Evolutionary conservation across 2,113 vertebrate species (phyloP).

Genomic region (Ctenomys sociabilis): DNA sequence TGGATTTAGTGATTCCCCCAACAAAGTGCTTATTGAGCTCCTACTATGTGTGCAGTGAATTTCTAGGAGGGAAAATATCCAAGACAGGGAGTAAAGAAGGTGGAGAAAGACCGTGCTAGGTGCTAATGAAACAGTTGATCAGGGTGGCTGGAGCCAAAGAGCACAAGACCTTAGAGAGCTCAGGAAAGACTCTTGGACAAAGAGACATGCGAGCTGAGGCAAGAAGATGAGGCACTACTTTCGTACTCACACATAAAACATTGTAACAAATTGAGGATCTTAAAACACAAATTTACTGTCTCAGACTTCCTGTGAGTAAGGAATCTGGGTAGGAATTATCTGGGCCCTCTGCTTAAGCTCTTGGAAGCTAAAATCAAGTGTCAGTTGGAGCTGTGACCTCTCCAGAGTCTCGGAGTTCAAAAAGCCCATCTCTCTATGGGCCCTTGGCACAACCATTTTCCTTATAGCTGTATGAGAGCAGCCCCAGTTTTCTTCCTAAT

Average conservation of each 20-base stretch:
- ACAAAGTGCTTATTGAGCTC: conserved; percentile 3
- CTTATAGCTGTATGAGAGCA: background rate
- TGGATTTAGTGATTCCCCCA: conserved; percentile 27
- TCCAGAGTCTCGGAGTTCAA: background rate
- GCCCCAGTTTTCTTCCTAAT: background rate
- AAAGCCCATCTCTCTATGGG: no score
- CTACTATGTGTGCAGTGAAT: background rate
- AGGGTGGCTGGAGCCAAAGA: no score
- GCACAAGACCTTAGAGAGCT: background rate
- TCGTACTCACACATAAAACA: background rate
- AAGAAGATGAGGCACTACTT: background rate
- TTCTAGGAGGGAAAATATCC: background rate
- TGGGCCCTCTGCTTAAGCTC: background rate
- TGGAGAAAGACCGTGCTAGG: background rate
- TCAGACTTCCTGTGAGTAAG: background rate
- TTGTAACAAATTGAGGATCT: background rate
- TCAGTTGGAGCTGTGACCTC: background rate
- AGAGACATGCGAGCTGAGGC: background rate
- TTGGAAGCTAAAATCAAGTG: background rate
- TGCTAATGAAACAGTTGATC: background rate
- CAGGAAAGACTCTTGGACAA: background rate
- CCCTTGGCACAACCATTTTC: background rate
- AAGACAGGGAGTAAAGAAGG: background rate
- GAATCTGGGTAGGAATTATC: background rate
- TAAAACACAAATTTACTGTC: background rate